phyloP scores from a whole-genome alignment of 2,797 vertebrate species.

The Pangasius macronema region DNA sequence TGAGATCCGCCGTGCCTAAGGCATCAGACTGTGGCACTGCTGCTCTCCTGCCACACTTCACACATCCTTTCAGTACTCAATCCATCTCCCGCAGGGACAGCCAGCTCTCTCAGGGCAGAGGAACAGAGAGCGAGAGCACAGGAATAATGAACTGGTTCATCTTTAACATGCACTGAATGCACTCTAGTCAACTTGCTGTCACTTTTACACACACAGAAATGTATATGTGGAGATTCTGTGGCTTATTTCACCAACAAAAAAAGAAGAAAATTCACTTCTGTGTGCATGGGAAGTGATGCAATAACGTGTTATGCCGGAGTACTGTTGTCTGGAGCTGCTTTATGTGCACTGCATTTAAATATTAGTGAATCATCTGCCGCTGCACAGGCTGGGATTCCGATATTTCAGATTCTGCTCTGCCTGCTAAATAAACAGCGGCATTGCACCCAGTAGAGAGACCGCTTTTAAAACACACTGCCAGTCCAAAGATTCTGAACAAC shows the following conservation, averaged over 20 bases:
- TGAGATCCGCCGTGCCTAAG: conserved; percentile 37
- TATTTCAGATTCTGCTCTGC: conserved; percentile 9
- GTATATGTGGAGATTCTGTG: conserved; percentile 12
- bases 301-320: conserved; percentile 24
- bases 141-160: conserved; percentile 28
- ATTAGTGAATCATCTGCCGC: conserved; percentile 8
- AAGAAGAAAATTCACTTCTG: neutral
- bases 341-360: conserved; percentile 29
- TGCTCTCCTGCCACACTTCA: conserved; percentile 40
- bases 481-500: neutral
- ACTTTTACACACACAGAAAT: neutral
- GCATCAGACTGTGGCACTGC: conserved; percentile 32
- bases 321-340: neutral
- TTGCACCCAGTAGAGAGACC: neutral
- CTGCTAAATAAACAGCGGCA: neutral
- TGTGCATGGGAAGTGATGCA: conserved; percentile 33
- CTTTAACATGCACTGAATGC: conserved; percentile 11
- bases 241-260: neutral
- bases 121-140: conserved; percentile 21
- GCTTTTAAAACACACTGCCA: neutral
- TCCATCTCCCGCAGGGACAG: conserved; percentile 34
- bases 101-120: conserved; percentile 18
- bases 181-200: conserved; percentile 4
- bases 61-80: conserved; percentile 34
- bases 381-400: neutral